Percentiles rank a stretch among this genome's conserved stretches.
Evolutionary conservation across 2,113 vertebrate species (phyloP).

Genomic region (Vimba vimba): DNA sequence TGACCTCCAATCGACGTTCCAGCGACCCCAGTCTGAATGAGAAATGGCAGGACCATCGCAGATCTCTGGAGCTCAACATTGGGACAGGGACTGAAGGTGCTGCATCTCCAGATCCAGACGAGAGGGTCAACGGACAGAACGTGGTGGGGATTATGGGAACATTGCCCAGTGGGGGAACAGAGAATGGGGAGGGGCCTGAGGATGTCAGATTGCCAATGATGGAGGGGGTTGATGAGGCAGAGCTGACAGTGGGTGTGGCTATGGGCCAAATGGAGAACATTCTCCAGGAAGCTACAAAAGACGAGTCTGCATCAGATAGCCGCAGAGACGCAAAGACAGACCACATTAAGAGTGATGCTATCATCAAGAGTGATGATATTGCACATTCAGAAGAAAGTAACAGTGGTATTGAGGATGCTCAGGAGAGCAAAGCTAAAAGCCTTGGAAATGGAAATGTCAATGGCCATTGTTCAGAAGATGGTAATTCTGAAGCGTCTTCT

Average conservation of each 20-base stretch:
- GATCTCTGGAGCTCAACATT: constrained; percentile 89
- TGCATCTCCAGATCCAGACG: constrained; percentile 70
- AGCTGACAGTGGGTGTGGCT: constrained; percentile 86
- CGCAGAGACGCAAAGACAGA: constrained; percentile 53
- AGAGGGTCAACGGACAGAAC: constrained; percentile 55
- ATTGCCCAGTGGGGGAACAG: constrained; percentile 57
- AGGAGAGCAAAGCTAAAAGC: background rate
- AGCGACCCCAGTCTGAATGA: constrained; percentile 96
- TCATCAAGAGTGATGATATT: background rate
- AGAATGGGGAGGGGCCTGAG: constrained; percentile 68
- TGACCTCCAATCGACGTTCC: constrained; percentile 86
- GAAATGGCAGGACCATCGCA: constrained; percentile 96
- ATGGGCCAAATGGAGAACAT: constrained; percentile 97
- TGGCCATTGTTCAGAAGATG: constrained; percentile 59
- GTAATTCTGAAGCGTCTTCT: background rate
- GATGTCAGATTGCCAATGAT: constrained; percentile 52
- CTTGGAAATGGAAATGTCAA: constrained; percentile 35
- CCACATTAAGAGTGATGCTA: background rate
- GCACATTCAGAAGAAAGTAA: constrained; percentile 19
- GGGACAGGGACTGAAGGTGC: constrained; percentile 77
- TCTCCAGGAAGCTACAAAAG: constrained; percentile 90
- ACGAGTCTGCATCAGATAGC: constrained; percentile 73
- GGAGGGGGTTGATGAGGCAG: constrained; percentile 73
- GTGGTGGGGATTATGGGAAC: constrained; percentile 56
- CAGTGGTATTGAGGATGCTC: constrained; percentile 13